phyloP scores from a whole-genome alignment of 2,797 vertebrate species.

The Meriones psammophilus region DNA sequence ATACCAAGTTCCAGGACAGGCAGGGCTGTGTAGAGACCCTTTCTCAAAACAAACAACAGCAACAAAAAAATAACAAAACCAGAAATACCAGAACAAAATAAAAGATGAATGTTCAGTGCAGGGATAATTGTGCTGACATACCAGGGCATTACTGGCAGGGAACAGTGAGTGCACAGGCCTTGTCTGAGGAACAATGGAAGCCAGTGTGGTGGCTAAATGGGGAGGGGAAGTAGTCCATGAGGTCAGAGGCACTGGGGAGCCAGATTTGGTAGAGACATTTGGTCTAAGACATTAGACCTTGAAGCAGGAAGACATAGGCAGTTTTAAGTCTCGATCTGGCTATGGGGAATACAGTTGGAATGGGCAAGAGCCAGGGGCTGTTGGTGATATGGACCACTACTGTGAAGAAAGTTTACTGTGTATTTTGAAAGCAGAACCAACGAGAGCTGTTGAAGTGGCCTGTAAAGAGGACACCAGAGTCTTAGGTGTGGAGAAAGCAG shows the following conservation, averaged over 20 bases:
- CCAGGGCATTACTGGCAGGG: not conserved
- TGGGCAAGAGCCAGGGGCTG: not conserved
- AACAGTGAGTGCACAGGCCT: not conserved
- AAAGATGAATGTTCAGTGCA: not conserved
- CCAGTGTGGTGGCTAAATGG: not conserved
- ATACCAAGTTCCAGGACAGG: not conserved
- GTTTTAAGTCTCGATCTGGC: not conserved
- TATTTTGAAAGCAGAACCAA: constrained; percentile 15
- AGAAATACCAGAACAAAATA: not conserved
- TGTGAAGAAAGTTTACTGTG: not conserved
- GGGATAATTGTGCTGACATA: not conserved
- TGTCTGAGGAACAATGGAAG: not conserved
- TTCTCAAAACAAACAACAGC: not conserved
- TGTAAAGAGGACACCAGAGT: not conserved
- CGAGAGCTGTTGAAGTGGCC: not conserved
- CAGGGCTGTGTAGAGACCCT: not conserved
- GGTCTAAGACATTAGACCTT: not conserved
- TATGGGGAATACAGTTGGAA: not conserved
- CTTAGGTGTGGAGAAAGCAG: not conserved
- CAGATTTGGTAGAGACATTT: not conserved
- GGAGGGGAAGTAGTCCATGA: not conserved
- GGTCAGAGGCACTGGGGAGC: not conserved
- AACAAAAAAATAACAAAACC: not conserved
- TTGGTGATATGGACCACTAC: not conserved
- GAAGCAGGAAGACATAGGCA: not conserved